These are phyloP conservation scores for Oxyura jamaicensis DNA, from an alignment of 2,113 vertebrate species.

Conservation along the genomic window DNA sequence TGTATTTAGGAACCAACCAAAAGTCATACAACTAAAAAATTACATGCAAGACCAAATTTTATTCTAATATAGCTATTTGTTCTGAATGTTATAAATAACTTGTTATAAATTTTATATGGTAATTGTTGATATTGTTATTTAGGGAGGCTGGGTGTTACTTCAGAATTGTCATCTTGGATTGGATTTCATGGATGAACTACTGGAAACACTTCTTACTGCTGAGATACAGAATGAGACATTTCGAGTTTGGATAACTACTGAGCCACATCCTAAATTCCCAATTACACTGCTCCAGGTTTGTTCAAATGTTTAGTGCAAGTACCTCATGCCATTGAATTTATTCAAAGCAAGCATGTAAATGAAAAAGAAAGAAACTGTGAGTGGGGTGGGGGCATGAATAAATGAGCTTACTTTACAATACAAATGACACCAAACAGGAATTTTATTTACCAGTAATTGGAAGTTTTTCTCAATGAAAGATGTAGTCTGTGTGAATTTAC, in stretches of 20 bases:
- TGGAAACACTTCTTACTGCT: slow-evolving; percentile 68
- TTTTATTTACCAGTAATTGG: not conserved
- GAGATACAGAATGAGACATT: slow-evolving; percentile 73
- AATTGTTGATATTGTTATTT: slow-evolving; percentile 7
- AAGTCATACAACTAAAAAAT: not conserved
- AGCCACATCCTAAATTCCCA: slow-evolving; percentile 78
- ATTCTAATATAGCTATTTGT: not conserved
- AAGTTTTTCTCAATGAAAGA: not conserved
- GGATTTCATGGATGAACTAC: slow-evolving; percentile 81
- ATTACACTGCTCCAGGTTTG: slow-evolving; percentile 81
- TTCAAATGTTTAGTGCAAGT: not conserved
- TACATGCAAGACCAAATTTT: not conserved
- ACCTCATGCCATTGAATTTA: not conserved
- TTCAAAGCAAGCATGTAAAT: not conserved
- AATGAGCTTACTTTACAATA: not conserved
- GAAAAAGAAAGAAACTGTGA: not conserved
- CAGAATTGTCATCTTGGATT: slow-evolving; percentile 83
- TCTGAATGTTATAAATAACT: not conserved
- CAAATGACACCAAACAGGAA: not conserved
- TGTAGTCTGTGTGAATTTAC: not conserved
- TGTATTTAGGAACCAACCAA: not conserved
- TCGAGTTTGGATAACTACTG: slow-evolving; percentile 81
- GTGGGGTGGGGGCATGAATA: not conserved
- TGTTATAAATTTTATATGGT: not conserved
- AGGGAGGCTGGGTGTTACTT: slow-evolving; percentile 82